phyloP scores from a whole-genome alignment of 2,113 vertebrate species.

The Romanogobio albipinnatus region DNA sequence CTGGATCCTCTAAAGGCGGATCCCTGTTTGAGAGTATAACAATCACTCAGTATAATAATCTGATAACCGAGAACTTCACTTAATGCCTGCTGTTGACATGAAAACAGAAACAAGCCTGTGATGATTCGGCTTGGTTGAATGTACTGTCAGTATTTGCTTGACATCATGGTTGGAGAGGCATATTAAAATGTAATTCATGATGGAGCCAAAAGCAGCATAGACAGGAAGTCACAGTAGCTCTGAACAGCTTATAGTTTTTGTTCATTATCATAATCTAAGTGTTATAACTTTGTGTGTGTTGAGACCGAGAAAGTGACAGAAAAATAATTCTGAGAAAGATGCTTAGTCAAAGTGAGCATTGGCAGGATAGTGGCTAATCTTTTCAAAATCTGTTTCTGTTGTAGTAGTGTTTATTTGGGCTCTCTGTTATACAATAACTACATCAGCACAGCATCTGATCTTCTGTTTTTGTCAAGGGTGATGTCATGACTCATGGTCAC shows the following conservation, averaged over 20 bases:
- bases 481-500: neutral
- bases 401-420: neutral
- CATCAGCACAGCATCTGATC: neutral
- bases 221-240: slow-evolving; percentile 30
- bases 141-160: neutral
- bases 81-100: neutral
- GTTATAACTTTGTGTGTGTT: neutral
- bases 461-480: neutral
- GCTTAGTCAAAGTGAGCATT: neutral
- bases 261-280: neutral
- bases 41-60: neutral
- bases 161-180: neutral
- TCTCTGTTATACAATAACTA: neutral
- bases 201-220: neutral
- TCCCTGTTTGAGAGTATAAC: neutral
- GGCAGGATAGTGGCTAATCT: neutral
- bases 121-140: neutral
- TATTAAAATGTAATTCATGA: neutral
- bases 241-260: slow-evolving; percentile 39
- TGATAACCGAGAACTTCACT: neutral
- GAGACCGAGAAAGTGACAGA: neutral
- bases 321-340: neutral
- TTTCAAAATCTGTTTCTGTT: neutral
- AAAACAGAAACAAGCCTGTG: neutral
- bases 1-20: neutral